These are phyloP conservation scores for Larimichthys crocea DNA, from an alignment of 2,113 vertebrate species.

Conservation along the genomic window DNA sequence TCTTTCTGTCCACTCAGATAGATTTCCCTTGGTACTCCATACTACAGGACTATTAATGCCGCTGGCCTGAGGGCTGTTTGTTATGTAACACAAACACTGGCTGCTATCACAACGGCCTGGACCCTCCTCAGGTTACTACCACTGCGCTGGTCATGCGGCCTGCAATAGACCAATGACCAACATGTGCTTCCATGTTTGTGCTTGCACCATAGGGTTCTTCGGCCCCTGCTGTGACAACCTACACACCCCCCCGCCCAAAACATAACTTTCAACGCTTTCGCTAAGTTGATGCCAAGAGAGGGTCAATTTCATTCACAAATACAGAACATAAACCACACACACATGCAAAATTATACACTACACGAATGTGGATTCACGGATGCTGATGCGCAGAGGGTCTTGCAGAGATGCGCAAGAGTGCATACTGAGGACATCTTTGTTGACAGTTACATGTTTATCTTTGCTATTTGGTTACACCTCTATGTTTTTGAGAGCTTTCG, in stretches of 20 bases:
- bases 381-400: conserved; percentile 2
- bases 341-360: not conserved
- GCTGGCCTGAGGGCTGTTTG: conserved; percentile 39
- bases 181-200: conserved; percentile 49
- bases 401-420: not conserved
- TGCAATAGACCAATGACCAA: conserved; percentile 4
- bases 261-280: conserved; percentile 24
- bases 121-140: conserved; percentile 68
- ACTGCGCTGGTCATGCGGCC: conserved; percentile 45
- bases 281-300: conserved; percentile 8
- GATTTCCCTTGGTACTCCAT: conserved; percentile 67
- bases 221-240: conserved; percentile 78
- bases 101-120: conserved; percentile 80
- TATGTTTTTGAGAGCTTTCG: conserved; percentile 6
- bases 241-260: conserved; percentile 24
- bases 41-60: conserved; percentile 67
- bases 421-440: not conserved
- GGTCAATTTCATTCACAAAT: conserved; percentile 55
- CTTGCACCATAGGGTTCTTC: conserved; percentile 37
- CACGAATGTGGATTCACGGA: not conserved
- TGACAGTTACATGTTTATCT: conserved; percentile 20
- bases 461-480: conserved; percentile 38
- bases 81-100: conserved; percentile 84
- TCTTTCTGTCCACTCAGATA: conserved; percentile 70
- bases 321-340: not conserved